Evolutionary conservation across 92 coral and sea anemone genomes (phyloP), one percentile per base, ranked within the genome.

Genomic region (Anthopleura xanthogrammica): DNA sequence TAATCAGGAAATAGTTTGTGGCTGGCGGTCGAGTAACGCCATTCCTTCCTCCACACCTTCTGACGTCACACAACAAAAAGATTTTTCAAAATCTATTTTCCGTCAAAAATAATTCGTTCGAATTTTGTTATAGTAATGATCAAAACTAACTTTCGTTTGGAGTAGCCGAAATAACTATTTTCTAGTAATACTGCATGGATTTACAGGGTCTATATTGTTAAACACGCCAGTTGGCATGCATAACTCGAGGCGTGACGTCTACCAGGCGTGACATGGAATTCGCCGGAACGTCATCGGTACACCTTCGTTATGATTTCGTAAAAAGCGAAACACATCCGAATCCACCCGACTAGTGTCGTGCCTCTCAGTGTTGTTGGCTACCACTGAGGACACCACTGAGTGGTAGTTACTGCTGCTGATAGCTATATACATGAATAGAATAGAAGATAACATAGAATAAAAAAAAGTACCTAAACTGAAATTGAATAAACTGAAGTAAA

Each of bases 231-330:
- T 46, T 46, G 50, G 50, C 1, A 29, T 29, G 36, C 72, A 36
- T 65, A 16, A 65, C 42, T 12, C 74, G 41, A 68, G 74, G 74
- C 80, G 86, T 56, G 78, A 83, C 86, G 70, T 72, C 43, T 39
- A 72, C 17, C 16, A 42, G 72, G 85, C 86, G 86, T 56, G 77
- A 82, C 85, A 78, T 48, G 57, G 86, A 83, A 83, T 83, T 68
- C 29, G 36, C 80, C 86, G 80, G 72, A n/a, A 74, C 86, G 86
- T 79, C 82, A 79, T 79, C 82, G 82, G 82, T 19, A 50, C 80
- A 14, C 86, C 86, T 83, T 83, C 86, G 86, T 20, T n/a, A 54
- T 13, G 36, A 16, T 74, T 83, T 75, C 80, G 86, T 73, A 77
- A 83, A 39, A 41, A 48, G 13, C 84, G 84, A 52, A 70, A 81